These are phyloP conservation scores for Ceramica pisi DNA, from an alignment of 2,888 invertebrate genomes.

Conservation along the genomic window DNA sequence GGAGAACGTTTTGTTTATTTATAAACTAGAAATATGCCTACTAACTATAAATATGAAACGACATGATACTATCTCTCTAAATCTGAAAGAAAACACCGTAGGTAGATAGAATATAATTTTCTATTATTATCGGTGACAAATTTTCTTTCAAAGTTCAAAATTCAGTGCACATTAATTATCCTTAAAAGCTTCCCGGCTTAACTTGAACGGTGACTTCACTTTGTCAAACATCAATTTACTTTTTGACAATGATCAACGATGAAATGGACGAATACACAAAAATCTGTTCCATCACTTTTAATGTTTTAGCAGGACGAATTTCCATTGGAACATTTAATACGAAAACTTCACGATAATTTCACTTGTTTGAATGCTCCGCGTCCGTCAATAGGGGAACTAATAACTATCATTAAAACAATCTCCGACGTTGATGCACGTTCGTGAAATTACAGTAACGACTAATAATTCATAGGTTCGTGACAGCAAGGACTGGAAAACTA, in stretches of 20 bases:
- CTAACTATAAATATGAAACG: not conserved
- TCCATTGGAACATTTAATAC: conserved; percentile 28
- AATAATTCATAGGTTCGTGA: conserved; percentile 84
- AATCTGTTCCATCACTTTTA: conserved; percentile 72
- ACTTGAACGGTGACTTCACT: conserved; percentile 84
- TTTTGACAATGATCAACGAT: conserved; percentile 88
- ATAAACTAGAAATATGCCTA: not conserved
- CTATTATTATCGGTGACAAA: conserved; percentile 69
- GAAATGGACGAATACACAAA: conserved; percentile 74
- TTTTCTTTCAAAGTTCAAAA: conserved; percentile 70
- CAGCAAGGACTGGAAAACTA: conserved; percentile 82
- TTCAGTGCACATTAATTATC: conserved; percentile 83
- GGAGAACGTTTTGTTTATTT: not conserved
- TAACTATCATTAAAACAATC: conserved; percentile 70
- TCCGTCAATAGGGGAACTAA: conserved; percentile 65
- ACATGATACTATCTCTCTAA: not conserved
- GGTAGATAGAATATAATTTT: conserved; percentile 40
- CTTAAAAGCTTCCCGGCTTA: conserved; percentile 85
- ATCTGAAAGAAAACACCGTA: not conserved
- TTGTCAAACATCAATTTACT: conserved; percentile 88
- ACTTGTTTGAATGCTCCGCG: conserved; percentile 53
- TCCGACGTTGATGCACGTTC: conserved; percentile 58
- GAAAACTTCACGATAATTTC: conserved; percentile 55
- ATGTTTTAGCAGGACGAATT: conserved; percentile 54
- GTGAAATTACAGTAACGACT: conserved; percentile 76